phyloP scores from a whole-genome alignment of 2,888 invertebrate genomes.

The Heliconius erato region DNA sequence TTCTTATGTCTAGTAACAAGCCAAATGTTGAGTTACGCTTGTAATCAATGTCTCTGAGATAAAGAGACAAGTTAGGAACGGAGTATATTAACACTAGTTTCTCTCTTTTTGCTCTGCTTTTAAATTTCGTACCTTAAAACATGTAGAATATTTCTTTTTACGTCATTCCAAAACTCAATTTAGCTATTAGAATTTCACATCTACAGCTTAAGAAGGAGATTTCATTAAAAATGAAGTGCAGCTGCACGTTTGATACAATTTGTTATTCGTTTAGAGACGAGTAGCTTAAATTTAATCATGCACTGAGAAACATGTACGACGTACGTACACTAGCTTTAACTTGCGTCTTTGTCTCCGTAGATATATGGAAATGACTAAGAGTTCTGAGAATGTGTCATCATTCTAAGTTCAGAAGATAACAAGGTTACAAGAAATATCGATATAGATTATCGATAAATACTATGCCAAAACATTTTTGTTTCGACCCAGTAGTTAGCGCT shows the following conservation, averaged over 20 bases:
- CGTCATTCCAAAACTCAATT: neutral
- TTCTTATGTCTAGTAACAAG: neutral
- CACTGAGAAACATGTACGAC: neutral
- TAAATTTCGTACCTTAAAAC: too few relatives aligned
- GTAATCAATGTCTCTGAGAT: neutral
- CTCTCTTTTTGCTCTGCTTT: too few relatives aligned
- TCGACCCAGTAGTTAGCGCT: too few relatives aligned
- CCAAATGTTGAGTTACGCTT: neutral
- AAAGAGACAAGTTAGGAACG: neutral
- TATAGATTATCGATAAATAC: too few relatives aligned
- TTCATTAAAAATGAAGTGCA: constrained; percentile 4
- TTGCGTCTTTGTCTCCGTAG: neutral
- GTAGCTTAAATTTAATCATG: constrained; percentile 1
- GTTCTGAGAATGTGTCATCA: too few relatives aligned
- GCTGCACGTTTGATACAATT: constrained; percentile 5
- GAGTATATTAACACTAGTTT: neutral
- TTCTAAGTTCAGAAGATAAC: too few relatives aligned
- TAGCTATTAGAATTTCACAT: neutral
- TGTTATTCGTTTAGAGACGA: neutral
- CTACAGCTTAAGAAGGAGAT: neutral
- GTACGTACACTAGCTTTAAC: neutral
- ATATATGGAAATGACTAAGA: too few relatives aligned
- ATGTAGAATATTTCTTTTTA: neutral
- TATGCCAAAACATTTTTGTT: too few relatives aligned
- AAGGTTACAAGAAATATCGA: too few relatives aligned